Base-by-base conservation (phyloP, 2,797 vertebrate genomes). In the Gymnodraco acuticeps region DNA sequence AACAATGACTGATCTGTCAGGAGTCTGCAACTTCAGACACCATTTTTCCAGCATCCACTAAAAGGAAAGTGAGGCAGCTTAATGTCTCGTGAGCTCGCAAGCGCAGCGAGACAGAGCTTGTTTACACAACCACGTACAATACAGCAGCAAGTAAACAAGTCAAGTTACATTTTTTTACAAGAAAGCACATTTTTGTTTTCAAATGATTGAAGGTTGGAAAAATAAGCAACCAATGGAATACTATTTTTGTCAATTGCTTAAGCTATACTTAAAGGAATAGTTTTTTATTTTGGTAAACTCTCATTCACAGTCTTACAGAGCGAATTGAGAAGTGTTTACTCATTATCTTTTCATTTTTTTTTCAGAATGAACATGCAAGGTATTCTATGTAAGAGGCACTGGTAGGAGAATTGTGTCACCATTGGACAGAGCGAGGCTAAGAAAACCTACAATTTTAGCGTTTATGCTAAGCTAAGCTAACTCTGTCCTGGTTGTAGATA, bases 1-100 rank as follows among this genome's bases (percentile, higher is more conserved):
- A 41, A 38, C 68, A 55, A 64, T 61, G 58, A 78, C 43, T 62
- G 59, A 76, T 75, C 64, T 74, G 71, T 58, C 67, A 71, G 54
- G 55, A 64, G 60, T 13, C 16, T 17, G 56, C 50, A 46, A 60
- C 51, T 78, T 68, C 69, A 75, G 10, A 61, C 59, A n/a, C 17
- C 45, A 19, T 54, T 77, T 45, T 55, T 20, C 13, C 60, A 54
- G 38, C 27, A 13, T 53, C 67, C 5, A 19, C 38, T 46, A 31
- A 78, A 64, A 52, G 13, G 0, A 62, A 70, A 60, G 69, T 47
- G 31, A 47, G 19, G 33, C 63, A 31, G 76, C 61, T 71, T 62
- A 68, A 47, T 51, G 19, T 75, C 73, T 38, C 33, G 1, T 8
- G 33, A 38, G 8, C 33, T 38, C 2, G 33, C 33, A 9, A 38